Percentiles rank a stretch among this genome's conserved stretches.
These are phyloP conservation scores for Leucania comma DNA, from an alignment of 2,888 invertebrate species.

Conservation along the genomic window DNA sequence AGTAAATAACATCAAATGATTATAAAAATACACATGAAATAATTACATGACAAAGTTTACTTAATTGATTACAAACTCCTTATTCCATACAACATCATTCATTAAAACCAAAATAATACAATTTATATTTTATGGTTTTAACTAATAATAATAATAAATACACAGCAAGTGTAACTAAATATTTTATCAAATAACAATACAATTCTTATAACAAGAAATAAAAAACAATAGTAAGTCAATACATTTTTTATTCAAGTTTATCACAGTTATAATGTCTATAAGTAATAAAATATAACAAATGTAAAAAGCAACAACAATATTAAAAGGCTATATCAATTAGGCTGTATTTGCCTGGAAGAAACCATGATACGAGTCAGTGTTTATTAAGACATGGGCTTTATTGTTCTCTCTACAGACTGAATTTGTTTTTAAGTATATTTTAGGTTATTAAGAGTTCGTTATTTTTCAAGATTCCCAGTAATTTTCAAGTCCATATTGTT, in stretches of 20 bases:
- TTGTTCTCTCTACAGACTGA: background rate
- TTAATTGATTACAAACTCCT: background rate
- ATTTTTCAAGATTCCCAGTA: background rate
- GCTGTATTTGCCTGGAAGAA: background rate
- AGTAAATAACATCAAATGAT: background rate
- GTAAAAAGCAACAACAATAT: slow-evolving; percentile 1
- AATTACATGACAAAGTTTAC: background rate
- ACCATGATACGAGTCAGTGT: background rate
- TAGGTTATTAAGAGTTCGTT: background rate
- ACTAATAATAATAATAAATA: slow-evolving; percentile 2
- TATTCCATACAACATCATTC: slow-evolving; percentile 2
- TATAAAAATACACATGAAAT: background rate
- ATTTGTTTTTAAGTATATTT: background rate
- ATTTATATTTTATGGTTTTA: background rate
- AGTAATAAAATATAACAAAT: slow-evolving; percentile 2
- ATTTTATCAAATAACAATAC: background rate
- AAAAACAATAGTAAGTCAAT: slow-evolving; percentile 44
- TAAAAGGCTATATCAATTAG: background rate
- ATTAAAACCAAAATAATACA: slow-evolving; percentile 3
- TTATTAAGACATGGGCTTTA: background rate
- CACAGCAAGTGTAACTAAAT: background rate
- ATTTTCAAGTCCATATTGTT: background rate
- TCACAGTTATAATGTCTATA: slow-evolving; percentile 40
- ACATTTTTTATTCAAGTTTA: slow-evolving; percentile 45
- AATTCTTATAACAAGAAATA: slow-evolving; percentile 44